These are phyloP conservation scores for Chymomyza caudatula DNA, from an alignment of 2,888 invertebrate genomes.

Conservation along the genomic window DNA sequence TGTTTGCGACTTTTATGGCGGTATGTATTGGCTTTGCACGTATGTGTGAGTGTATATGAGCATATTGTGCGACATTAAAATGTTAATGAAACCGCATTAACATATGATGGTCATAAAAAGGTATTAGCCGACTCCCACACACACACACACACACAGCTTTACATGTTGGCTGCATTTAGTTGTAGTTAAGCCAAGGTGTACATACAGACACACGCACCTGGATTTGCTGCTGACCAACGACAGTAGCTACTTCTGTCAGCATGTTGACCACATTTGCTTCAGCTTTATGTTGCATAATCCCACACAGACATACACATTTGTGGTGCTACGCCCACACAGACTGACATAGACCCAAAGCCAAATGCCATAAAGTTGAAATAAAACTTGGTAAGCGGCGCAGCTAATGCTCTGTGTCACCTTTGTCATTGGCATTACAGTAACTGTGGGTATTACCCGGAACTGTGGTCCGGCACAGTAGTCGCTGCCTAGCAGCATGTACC, in stretches of 20 bases:
- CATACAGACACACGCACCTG: slow-evolving; percentile 40
- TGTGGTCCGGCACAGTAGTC: neutral
- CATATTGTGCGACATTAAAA: slow-evolving; percentile 54
- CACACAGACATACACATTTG: slow-evolving; percentile 10
- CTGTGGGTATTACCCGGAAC: slow-evolving; percentile 24
- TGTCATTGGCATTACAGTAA: slow-evolving; percentile 31
- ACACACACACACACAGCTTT: slow-evolving; percentile 14
- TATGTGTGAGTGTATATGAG: neutral
- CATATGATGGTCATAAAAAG: slow-evolving; percentile 71
- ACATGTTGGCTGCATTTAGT: slow-evolving; percentile 37
- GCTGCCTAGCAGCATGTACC: neutral
- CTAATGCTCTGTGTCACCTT: neutral
- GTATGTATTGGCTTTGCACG: neutral
- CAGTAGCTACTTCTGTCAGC: slow-evolving; percentile 44
- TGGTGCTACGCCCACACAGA: slow-evolving; percentile 49
- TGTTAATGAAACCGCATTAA: slow-evolving; percentile 72
- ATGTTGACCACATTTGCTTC: slow-evolving; percentile 20
- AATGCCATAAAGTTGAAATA: slow-evolving; percentile 67
- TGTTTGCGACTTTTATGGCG: neutral
- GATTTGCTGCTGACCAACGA: slow-evolving; percentile 60
- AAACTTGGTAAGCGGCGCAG: slow-evolving; percentile 50
- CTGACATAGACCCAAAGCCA: slow-evolving; percentile 49
- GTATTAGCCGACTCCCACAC: slow-evolving; percentile 55
- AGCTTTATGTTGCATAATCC: slow-evolving; percentile 63
- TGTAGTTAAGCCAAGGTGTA: slow-evolving; percentile 41